phyloP scores from a whole-genome alignment of 35 echinoderm and acorn worm genomes.

The Amphiura filiformis region DNA sequence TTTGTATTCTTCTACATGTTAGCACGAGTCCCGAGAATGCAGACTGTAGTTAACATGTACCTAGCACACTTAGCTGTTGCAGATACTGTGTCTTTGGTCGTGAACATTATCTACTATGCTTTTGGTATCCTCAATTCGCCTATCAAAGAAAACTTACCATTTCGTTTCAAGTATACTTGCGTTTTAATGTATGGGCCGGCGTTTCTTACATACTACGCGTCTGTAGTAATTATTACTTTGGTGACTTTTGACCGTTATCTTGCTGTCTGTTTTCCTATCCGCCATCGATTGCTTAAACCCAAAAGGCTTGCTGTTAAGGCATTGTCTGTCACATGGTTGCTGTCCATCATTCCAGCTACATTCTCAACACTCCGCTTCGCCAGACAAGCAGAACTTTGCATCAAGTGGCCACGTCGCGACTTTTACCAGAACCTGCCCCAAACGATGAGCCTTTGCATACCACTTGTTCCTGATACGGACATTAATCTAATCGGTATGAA shows the following conservation, averaged over 20 bases:
- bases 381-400: no score
- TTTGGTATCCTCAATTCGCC: not conserved
- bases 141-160: not conserved
- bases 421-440: no score
- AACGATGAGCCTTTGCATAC: no score
- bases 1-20: not conserved
- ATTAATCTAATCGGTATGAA: no score
- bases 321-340: not conserved
- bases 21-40: not conserved
- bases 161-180: not conserved
- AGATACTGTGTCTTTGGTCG: not conserved
- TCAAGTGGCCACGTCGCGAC: no score
- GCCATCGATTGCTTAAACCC: not conserved
- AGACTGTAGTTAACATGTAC: not conserved
- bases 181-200: not conserved
- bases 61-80: not conserved
- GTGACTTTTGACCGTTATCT: not conserved
- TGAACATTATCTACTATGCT: not conserved
- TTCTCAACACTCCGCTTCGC: no score
- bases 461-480: no score
- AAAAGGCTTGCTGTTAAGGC: not conserved
- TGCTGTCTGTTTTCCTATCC: not conserved
- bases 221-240: not conserved
- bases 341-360: not conserved
- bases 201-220: not conserved